phyloP scores from a whole-genome alignment of 35 echinoderm and acorn worm genomes.

The Chiridota heheva region DNA sequence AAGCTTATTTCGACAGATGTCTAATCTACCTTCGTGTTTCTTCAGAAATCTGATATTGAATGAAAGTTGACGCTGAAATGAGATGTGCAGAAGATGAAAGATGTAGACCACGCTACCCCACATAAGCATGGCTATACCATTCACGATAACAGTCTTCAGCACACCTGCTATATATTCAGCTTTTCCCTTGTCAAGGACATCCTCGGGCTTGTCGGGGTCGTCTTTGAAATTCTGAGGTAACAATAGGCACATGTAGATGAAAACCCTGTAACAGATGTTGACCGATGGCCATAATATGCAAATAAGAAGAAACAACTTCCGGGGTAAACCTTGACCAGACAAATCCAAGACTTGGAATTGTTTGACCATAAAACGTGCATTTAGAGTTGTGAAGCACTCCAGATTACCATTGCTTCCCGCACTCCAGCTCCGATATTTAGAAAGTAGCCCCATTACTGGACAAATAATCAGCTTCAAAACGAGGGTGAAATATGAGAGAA shows the following conservation, averaged over 20 bases:
- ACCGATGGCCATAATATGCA: conserved; percentile 11
- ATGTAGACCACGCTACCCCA: conserved; percentile 35
- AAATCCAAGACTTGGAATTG: background rate
- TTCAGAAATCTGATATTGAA: background rate
- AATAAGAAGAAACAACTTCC: background rate
- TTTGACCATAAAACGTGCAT: no score
- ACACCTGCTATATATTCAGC: background rate
- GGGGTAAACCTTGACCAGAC: conserved; percentile 15
- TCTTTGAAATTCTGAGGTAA: no score
- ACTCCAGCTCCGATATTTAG: no score
- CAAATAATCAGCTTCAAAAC: no score
- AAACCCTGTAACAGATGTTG: conserved; percentile 2
- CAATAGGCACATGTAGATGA: conserved; percentile 5
- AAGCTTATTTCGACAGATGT: conserved; percentile 27
- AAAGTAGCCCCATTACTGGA: no score
- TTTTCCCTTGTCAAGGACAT: background rate
- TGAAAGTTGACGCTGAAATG: conserved; percentile 32
- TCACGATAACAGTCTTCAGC: no score
- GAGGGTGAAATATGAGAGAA: no score
- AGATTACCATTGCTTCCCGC: no score
- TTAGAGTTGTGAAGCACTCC: no score
- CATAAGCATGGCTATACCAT: background rate
- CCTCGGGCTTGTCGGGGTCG: background rate
- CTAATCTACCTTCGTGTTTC: conserved; percentile 11
- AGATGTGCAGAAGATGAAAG: conserved; percentile 18